These are phyloP conservation scores for Eudasyphora cyanicolor DNA, from an alignment of 2,888 invertebrate genomes.

Conservation along the genomic window DNA sequence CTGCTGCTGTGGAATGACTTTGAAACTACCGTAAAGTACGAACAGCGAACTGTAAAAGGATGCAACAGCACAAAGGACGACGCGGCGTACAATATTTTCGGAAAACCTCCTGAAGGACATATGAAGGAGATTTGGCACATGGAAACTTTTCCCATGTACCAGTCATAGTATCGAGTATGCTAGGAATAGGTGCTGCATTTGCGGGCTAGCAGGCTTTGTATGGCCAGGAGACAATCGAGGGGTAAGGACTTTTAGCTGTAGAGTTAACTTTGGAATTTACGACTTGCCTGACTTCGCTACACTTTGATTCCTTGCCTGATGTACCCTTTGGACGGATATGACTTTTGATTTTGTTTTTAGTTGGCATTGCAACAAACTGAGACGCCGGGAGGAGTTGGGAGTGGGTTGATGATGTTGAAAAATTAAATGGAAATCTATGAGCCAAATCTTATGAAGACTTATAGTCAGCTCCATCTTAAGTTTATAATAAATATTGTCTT, in stretches of 20 bases:
- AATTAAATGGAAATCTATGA: not conserved
- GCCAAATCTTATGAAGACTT: not conserved
- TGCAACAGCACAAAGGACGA: slow-evolving; percentile 30
- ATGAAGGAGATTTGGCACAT: slow-evolving; percentile 74
- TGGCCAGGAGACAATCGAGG: not conserved
- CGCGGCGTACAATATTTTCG: slow-evolving; percentile 61
- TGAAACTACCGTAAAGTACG: slow-evolving; percentile 42
- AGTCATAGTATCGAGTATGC: too few relatives aligned
- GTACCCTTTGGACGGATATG: slow-evolving; percentile 28
- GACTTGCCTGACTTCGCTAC: slow-evolving; percentile 4
- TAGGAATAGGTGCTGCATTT: not conserved
- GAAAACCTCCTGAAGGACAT: slow-evolving; percentile 77
- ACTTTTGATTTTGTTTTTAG: slow-evolving; percentile 30
- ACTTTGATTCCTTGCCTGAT: slow-evolving; percentile 3
- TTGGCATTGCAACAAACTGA: not conserved
- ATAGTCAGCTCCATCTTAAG: too few relatives aligned
- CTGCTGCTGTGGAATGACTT: slow-evolving; percentile 58
- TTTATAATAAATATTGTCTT: too few relatives aligned
- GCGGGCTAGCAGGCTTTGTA: not conserved
- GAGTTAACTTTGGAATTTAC: slow-evolving; percentile 12
- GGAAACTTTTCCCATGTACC: not conserved
- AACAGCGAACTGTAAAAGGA: slow-evolving; percentile 41
- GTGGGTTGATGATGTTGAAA: too few relatives aligned
- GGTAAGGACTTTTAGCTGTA: not conserved
- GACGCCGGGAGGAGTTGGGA: not conserved